These are phyloP conservation scores for Ispidina lecontei DNA, from an alignment of 2,797 vertebrate genomes.

Conservation along the genomic window DNA sequence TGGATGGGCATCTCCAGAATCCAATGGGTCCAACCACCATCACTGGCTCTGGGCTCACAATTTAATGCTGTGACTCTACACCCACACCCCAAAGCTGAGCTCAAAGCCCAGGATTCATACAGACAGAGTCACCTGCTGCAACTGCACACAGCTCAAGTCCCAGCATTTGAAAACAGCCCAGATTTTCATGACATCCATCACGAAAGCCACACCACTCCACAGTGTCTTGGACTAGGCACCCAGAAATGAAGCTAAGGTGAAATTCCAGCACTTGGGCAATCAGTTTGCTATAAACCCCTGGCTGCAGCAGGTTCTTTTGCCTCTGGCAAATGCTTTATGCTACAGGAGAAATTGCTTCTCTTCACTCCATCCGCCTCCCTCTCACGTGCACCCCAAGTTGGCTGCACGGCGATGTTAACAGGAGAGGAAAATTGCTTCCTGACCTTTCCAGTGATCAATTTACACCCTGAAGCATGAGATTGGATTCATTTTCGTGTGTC, in stretches of 20 bases:
- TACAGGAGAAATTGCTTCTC: slow-evolving; percentile 22
- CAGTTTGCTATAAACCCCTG: not conserved
- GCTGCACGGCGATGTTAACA: not conserved
- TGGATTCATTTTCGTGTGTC: not conserved
- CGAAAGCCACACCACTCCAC: not conserved
- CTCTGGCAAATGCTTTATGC: not conserved
- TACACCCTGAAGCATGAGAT: slow-evolving; percentile 21
- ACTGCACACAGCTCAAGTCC: too few relatives aligned
- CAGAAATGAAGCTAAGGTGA: not conserved
- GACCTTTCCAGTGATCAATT: slow-evolving; percentile 31
- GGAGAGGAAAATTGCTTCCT: slow-evolving; percentile 43
- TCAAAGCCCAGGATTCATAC: not conserved
- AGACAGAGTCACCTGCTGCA: not conserved
- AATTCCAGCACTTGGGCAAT: not conserved
- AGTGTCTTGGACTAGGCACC: fast-evolving
- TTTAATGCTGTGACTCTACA: not conserved
- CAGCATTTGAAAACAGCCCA: not conserved
- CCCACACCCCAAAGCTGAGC: not conserved
- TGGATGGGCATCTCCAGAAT: not conserved
- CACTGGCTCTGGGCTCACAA: not conserved
- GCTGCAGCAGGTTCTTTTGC: not conserved
- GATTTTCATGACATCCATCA: not conserved
- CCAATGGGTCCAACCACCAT: not conserved
- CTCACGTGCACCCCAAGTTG: not conserved
- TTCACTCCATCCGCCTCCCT: not conserved